Evolutionary conservation across 2,888 invertebrate genomes (phyloP), one percentile per base, ranked within the genome.

Genomic region (Aphodius sticticus): DNA sequence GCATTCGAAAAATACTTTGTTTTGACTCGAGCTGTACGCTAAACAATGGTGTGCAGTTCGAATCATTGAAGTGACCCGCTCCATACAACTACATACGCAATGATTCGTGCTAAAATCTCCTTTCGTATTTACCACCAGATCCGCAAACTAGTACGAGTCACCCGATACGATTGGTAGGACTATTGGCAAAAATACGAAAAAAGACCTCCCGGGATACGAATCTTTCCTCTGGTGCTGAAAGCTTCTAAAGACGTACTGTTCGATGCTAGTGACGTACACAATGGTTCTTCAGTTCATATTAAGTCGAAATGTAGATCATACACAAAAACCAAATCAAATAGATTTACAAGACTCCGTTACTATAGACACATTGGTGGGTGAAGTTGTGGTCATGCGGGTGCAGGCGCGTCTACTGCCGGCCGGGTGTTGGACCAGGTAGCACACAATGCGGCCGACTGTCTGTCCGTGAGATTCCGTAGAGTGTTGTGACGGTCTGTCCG

Each of bases 401-500:
- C 88, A 89, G 89, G 89, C 89, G 88, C 87, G 88, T 88, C 87
- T 88, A 86, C 86, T 86, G 89, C 88, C 86, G 86, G 88, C 90
- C 89, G 88, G 88, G 88, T 88, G 86, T 88, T 89, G 89, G 89
- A 84, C 85, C 84, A 83, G 83, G 84, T 83, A 84, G 84, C 84
- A 85, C 84, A 85, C 83, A 84, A 83, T 84, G 83, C 83, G 84
- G 84, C 84, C 81, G 84, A 83, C 84, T 83, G 82, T 84, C 82
- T 83, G 85, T 86, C 85, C 86, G 83, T 84, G 84, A 82, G 85
- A 85, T 72, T 84, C 83, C 90, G 86, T 86, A 88, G 91, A 90
- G 53, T 53, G 53, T 53, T 89, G 90, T 90, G 91, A 90, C 87
- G 88, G 89, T 53, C 90, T 82, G 84, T 86, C 85, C 86, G 86